These are phyloP conservation scores for Colletes collaris DNA, from an alignment of 2,888 invertebrate species.

Conservation along the genomic window DNA sequence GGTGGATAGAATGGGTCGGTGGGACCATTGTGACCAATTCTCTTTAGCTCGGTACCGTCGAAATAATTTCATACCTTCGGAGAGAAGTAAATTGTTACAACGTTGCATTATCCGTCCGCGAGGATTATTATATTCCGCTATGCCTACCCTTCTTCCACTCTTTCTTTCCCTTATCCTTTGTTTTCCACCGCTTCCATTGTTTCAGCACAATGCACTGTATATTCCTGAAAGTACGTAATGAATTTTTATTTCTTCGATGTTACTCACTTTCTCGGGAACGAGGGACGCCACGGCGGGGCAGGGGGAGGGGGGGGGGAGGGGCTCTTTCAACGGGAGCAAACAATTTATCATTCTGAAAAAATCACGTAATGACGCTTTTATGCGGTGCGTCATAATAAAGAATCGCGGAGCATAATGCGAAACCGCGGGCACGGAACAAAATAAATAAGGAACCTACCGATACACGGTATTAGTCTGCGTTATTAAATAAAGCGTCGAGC, in stretches of 20 bases:
- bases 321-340: conserved; percentile 20
- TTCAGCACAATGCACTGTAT: conserved; percentile 50
- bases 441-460: conserved; percentile 37
- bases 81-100: conserved; percentile 59
- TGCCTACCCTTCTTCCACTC: conserved; percentile 32
- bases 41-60: conserved; percentile 46
- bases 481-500: conserved; percentile 37
- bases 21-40: conserved; percentile 55
- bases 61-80: conserved; percentile 55
- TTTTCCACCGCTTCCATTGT: conserved; percentile 45
- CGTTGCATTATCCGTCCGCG: conserved; percentile 55
- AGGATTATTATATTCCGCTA: conserved; percentile 61
- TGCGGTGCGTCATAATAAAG: conserved; percentile 38
- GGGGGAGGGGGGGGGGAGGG: not conserved
- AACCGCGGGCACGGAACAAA: conserved; percentile 22
- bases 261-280: conserved; percentile 23
- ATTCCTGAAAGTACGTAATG: conserved; percentile 43
- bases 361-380: conserved; percentile 50
- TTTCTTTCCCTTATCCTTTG: conserved; percentile 39
- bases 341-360: conserved; percentile 55
- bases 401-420: conserved; percentile 30
- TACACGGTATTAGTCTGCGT: conserved; percentile 34
- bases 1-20: conserved; percentile 36
- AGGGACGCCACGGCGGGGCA: not conserved
- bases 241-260: conserved; percentile 59